These are phyloP conservation scores for Hofmannophila pseudospretella DNA, from an alignment of 2,888 invertebrate species.

Conservation along the genomic window DNA sequence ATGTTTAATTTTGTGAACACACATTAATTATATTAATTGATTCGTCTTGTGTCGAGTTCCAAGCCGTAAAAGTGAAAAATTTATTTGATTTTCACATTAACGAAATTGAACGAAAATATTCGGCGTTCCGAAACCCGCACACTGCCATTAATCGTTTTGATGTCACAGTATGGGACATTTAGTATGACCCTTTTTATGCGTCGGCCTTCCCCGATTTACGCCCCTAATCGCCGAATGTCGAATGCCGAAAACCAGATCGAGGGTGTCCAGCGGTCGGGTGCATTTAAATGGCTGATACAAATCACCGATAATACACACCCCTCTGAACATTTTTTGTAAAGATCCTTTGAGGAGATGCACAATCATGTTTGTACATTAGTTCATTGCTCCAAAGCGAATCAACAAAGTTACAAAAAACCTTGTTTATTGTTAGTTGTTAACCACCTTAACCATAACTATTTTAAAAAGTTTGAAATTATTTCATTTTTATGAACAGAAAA, in stretches of 20 bases:
- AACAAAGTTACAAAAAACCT: no score
- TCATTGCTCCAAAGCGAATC: no score
- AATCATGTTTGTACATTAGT: no score
- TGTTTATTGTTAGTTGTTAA: no score
- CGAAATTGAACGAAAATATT: constrained; percentile 65
- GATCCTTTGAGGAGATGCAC: no score
- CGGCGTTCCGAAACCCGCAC: constrained; percentile 52
- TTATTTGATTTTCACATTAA: constrained; percentile 38
- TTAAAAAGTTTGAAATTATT: no score
- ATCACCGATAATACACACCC: no score
- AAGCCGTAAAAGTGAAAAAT: constrained; percentile 1
- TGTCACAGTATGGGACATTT: constrained; percentile 76
- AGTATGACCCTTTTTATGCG: constrained; percentile 74
- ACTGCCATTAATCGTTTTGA: constrained; percentile 72
- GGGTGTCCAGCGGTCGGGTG: constrained; percentile 37
- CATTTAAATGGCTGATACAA: constrained; percentile 46
- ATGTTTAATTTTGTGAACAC: no score
- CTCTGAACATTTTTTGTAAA: no score
- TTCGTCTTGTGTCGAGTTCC: constrained; percentile 3
- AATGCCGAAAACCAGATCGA: constrained; percentile 45
- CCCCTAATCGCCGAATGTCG: constrained; percentile 56
- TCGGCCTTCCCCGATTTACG: constrained; percentile 53
- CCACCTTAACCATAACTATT: no score
- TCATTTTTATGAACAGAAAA: no score
- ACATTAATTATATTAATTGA: constrained; percentile 1